Conservation (phyloP, 2,113 vertebrate species). For the Otolemur garnettii region DNA sequence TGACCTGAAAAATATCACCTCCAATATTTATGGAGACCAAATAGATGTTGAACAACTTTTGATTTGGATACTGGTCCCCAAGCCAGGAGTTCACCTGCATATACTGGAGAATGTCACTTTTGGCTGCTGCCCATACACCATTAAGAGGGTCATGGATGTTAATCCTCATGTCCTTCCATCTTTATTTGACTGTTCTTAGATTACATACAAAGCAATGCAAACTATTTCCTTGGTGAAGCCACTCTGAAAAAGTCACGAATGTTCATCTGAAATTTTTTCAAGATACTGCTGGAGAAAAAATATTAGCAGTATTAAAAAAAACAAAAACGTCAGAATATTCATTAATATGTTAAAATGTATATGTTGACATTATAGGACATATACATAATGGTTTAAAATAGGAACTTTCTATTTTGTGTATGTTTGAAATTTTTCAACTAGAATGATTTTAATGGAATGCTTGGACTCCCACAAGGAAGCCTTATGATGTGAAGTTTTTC, state of each 20-base stretch:
- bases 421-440: constrained; percentile 37
- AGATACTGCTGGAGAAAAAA: neutral
- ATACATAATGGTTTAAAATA: constrained; percentile 31
- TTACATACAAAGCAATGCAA: constrained; percentile 21
- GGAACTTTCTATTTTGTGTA: neutral
- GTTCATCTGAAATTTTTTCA: constrained; percentile 64
- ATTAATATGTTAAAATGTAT: constrained; percentile 52
- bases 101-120: neutral
- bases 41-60: neutral
- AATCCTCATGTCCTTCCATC: neutral
- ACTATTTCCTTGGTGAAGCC: neutral
- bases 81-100: neutral
- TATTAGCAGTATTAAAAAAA: constrained; percentile 47
- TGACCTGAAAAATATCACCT: neutral
- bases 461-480: neutral
- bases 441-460: neutral
- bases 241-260: constrained; percentile 54
- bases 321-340: constrained; percentile 48
- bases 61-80: neutral
- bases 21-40: neutral
- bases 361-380: neutral
- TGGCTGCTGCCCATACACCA: neutral
- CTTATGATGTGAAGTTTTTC: neutral
- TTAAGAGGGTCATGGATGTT: neutral
- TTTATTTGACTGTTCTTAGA: constrained; percentile 25